Percentiles rank a stretch among this genome's conserved stretches.
Evolutionary conservation across 2,888 invertebrate genomes (phyloP).

Genomic region (Ormyrus thymus): DNA sequence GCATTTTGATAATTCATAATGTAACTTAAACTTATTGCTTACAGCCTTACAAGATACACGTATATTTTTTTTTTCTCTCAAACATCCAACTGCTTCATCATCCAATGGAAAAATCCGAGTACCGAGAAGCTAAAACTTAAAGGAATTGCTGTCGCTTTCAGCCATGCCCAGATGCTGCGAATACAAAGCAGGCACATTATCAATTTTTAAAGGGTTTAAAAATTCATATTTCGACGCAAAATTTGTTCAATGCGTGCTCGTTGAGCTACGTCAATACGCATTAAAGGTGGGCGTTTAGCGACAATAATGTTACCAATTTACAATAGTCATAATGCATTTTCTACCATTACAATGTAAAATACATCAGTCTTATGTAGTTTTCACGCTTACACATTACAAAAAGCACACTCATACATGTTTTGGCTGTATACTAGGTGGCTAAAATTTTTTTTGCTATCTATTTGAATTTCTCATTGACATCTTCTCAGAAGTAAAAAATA

Average conservation of each 20-base stretch:
- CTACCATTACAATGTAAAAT: slow-evolving; percentile 27
- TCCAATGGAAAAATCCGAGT: slow-evolving; percentile 86
- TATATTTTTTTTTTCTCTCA: slow-evolving; percentile 56
- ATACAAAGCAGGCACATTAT: slow-evolving; percentile 32
- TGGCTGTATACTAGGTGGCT: too few species aligned
- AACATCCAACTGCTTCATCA: slow-evolving; percentile 83
- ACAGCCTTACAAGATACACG: slow-evolving; percentile 19
- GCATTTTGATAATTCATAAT: slow-evolving; percentile 32
- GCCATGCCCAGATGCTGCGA: slow-evolving; percentile 83
- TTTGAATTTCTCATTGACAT: background rate
- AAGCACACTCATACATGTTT: background rate
- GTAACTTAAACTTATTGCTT: slow-evolving; percentile 18
- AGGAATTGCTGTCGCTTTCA: slow-evolving; percentile 86
- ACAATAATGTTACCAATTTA: slow-evolving; percentile 14
- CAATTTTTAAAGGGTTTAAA: slow-evolving; percentile 14
- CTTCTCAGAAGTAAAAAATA: background rate
- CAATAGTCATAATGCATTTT: slow-evolving; percentile 25
- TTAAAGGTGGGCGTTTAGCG: slow-evolving; percentile 1
- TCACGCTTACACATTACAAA: background rate
- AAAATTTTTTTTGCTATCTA: background rate
- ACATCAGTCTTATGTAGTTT: slow-evolving; percentile 38
- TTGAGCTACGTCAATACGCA: slow-evolving; percentile 11
- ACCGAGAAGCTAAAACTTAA: slow-evolving; percentile 87
- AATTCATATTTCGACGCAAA: slow-evolving; percentile 23
- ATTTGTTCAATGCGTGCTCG: background rate